A percentile compares a stretch with the other conserved stretches of the same genome.
Evolutionary conservation across 2,113 vertebrate genomes (phyloP).

Genomic region (Cynocephalus volans): DNA sequence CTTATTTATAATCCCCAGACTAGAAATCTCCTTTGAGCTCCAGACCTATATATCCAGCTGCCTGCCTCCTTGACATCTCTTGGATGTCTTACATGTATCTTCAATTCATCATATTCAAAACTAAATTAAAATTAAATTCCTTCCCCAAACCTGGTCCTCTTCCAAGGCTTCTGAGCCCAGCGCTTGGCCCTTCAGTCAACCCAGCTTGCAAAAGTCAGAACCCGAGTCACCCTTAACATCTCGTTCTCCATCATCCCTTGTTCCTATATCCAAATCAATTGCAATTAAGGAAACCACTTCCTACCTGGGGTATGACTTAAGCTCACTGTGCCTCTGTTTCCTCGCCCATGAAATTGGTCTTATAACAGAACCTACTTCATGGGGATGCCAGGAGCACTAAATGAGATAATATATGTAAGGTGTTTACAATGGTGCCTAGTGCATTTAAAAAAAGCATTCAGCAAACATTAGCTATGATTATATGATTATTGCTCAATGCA

Average conservation of each 20-base stretch:
- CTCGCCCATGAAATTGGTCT: neutral
- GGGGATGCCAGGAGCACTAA: neutral
- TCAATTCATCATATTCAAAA: conserved; percentile 47
- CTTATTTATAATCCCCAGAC: neutral
- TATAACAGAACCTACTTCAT: neutral
- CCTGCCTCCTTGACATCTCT: neutral
- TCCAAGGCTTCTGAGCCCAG: neutral
- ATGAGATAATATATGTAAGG: neutral
- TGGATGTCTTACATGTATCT: conserved; percentile 25
- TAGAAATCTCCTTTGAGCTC: neutral
- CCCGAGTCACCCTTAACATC: neutral
- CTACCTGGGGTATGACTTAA: neutral
- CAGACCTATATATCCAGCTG: neutral
- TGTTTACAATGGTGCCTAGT: neutral
- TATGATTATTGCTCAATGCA: neutral
- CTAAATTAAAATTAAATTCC: conserved; percentile 37
- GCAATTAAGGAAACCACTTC: neutral
- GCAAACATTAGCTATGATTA: neutral
- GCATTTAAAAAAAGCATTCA: neutral
- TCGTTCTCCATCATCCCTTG: neutral
- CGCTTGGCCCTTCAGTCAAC: too few relatives aligned
- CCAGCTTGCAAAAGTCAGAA: neutral
- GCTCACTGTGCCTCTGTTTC: neutral
- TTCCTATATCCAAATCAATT: neutral
- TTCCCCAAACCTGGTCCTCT: neutral